Conservation (phyloP, 2,113 vertebrate species). For the Crotophaga sulcirostris region DNA sequence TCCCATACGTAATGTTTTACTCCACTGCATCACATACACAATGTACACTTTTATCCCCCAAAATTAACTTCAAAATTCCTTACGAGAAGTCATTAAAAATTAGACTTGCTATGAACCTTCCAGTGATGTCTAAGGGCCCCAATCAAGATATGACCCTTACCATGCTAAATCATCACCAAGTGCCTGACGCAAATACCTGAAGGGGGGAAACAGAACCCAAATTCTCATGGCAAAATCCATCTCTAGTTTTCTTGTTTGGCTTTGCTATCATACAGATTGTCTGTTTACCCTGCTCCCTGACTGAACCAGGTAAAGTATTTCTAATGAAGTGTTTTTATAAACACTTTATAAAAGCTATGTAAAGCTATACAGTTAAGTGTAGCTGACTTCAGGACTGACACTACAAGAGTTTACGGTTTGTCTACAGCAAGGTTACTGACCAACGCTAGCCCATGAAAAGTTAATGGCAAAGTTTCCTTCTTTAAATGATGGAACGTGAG, state of each 20-base stretch:
- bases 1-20: conserved; percentile 33
- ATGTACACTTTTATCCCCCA: not conserved
- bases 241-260: not conserved
- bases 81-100: not conserved
- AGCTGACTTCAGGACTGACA: not conserved
- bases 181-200: not conserved
- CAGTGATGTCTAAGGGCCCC: not conserved
- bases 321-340: not conserved
- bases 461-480: not conserved
- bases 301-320: not conserved
- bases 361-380: not conserved
- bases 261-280: not conserved
- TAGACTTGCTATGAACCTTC: not conserved
- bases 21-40: conserved; percentile 23
- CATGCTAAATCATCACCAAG: not conserved
- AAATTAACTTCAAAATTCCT: not conserved
- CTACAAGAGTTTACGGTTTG: not conserved
- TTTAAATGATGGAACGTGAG: not conserved
- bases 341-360: not conserved
- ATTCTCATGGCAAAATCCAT: not conserved
- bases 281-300: not conserved
- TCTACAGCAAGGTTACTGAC: not conserved
- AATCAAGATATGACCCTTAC: not conserved
- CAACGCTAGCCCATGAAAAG: not conserved
- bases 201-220: not conserved